Evolutionary conservation across 2,113 vertebrate genomes (phyloP), one percentile per base, ranked within the genome.

Genomic region (Entosphenus tridentatus): DNA sequence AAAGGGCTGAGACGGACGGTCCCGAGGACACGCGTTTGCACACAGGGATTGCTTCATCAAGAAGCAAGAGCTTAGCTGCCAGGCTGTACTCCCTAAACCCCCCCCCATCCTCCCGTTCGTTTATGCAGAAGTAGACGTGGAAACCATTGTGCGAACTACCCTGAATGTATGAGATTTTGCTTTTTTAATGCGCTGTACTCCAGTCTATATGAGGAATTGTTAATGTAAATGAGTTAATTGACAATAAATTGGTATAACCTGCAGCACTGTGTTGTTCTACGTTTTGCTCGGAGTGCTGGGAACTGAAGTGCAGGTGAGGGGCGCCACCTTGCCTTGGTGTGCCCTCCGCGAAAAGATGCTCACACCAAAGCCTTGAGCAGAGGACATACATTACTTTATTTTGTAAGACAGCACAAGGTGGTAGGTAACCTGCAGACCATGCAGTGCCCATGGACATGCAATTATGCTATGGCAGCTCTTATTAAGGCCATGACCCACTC

Each of bases 231-330:
- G 62, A 65, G 62, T 21, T 65, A 16, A 18, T 65, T 65, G n/a
- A 21, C n/a, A 65, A 65, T 65, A 65, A 65, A 65, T 65, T 65
- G 62, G n/a, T 65, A 65, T 65, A 65, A 65, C 62, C 62, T 65
- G 58, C 58, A 62, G 58, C 3, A 10, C 62, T 65, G n/a, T n/a
- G 10, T 16, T 65, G 13, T 62, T 65, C n/a, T 65, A 16, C 62
- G 21, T 65, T 65, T 9, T 65, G 10, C 62, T 65, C 9, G 10
- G 9, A 10, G 16, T 62, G 58, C 58, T 14, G 13, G 58, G 16
- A 17, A 7, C 8, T 65, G 62, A n/a, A 21, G 10, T 2, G 9
- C 62, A n/a, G 9, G n/a, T 2, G 10, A 21, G 21, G 62, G n/a
- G 62, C n/a, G n/a, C n/a, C n/a, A 21, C n/a, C 10, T 16, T 9